Evolutionary conservation across 2,888 invertebrate species (phyloP), one percentile per base, ranked within the genome.

Genomic region (Spilosoma lubricipeda): DNA sequence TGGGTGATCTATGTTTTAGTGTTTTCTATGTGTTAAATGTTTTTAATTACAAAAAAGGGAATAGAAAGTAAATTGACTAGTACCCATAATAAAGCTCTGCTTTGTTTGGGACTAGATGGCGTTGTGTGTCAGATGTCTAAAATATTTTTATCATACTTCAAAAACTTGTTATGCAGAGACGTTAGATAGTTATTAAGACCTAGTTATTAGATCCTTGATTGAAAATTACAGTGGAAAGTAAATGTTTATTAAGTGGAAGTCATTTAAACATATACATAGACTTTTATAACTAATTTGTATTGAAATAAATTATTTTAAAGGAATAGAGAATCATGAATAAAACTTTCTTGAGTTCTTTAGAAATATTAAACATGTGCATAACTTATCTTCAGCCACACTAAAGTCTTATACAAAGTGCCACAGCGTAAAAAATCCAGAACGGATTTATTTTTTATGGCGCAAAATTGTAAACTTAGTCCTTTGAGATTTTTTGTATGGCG

Each of bases 381-480:
- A 11, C 69, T 67, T 69, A 80, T 71, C 66, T 73, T 73, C 30
- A 4, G 15, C 72, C 39, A 18, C 36, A 64, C 72, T 69, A 63
- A 63, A 39, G 45, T 64, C 52, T 66, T 76, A 48, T 64, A 70
- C 42, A 84, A 65, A 78, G 66, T 75, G 67, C 74, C 67, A 73
- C 27, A 76, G 72, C 66, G 71, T 67, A 76, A 80, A 77, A 77
- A 84, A 67, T 68, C 59, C 69, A 68, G 71, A 75, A 73, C 75
- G 63, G 71, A 82, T 76, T 77, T 80, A 77, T 77, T 82, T 82
- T 84, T 84, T 69, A 82, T 79, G 73, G 72, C 77, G 71, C 75
- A 67, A 71, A 81, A 82, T 76, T 80, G 72, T 79, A 78, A 78
- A 80, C 68, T 83, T 77, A 71, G 84, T 82, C 84, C 85, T 78